Evolutionary conservation across 2,797 vertebrate genomes (phyloP), one percentile per base, ranked within the genome.

Genomic region (Valencia hispanica): DNA sequence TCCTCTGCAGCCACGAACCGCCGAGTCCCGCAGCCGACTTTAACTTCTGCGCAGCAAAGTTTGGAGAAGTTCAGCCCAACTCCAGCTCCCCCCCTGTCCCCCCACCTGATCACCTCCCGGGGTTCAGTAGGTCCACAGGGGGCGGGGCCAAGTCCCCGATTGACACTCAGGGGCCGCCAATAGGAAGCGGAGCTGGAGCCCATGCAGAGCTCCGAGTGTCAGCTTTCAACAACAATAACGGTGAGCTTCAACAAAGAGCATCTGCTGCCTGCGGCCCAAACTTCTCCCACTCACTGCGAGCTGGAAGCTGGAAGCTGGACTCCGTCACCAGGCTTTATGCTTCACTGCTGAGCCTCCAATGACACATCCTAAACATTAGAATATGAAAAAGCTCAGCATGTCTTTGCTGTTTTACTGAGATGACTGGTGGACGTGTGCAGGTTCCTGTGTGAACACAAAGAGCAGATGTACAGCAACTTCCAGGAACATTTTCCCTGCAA

Each of bases 11-110:
- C 85, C 81, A 88, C n/a, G n/a, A n/a, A n/a, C 90, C 93, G 83
- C 90, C 93, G 84, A 84, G 85, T 79, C 84, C 90, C 48, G 84
- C 80, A 69, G 86, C 75, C 90, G 92, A 82, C 95, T 77, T 95
- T 94, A 94, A 68, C 95, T 94, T 94, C 89, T 91, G 94, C 84
- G 84, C 59, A 55, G 73, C 95, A 90, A 97, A 97, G 93, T 97
- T 97, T 72, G 84, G 70, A 86, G 92, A 94, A 95, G 91, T 90
- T 91, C 89, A 87, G 55, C 85, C 93, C 93, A 97, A 97, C 96
- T 97, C 97, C 94, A n/a, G 27, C 39, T 32, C 34, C 27, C 20
- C 2, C n/a, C 22, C 41, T 0, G 18, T 15, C 27, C 57, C 1
- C 18, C 0, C 27, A 25, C 22, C 22, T 8, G 9, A n/a, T 20